Base-by-base conservation (phyloP, 2,113 vertebrate species). In the Clarias batrachus region DNA sequence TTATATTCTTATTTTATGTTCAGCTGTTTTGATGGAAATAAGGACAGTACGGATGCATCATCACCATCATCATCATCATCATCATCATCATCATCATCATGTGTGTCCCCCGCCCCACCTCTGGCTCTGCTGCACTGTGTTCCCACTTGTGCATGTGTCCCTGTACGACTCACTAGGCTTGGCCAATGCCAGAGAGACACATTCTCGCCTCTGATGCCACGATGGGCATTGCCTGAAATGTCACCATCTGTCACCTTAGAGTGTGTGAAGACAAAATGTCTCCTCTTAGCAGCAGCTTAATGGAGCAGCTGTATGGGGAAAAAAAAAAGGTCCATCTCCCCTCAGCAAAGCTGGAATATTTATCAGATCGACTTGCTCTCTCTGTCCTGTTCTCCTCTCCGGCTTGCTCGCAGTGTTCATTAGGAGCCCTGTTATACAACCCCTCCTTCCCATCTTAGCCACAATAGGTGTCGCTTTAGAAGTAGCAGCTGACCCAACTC, bases 181-280 rank as follows among this genome's bases (percentile, higher is more conserved):
- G 33, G 80, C 79, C 83, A 85, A 70, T 65, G 60, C 83, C 85
- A 80, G 48, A 82, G 78, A 60, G 81, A 63, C 88, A 89, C 66
- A 59, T 82, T 81, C 65, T 41, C 74, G 87, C 82, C 78, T 84
- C 56, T 54, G 33, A 89, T 81, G 73, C 62, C 84, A 77, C 62
- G 71, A 77, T 81, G 86, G 82, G 87, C 88, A 73, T 30, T 77
- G 87, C 79, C 87, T 82, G 63, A 92, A 91, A 92, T 91, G 90
- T 92, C 91, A 92, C 90, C 90, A 92, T 90, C 89, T 91, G 91
- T 91, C 89, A 90, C 82, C 81, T 87, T 76, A 65, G 76, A 80
- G 59, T 62, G 59, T 57, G 85, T 77, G 84, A 78, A 74, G 84
- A 90, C 62, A 89, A 86, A 86, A 89, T 79, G 80, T 85, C 76